A percentile compares a stretch with the other conserved stretches of the same genome.
phyloP scores from a whole-genome alignment of 2,797 vertebrate genomes.

The Enteromius viviparus region DNA sequence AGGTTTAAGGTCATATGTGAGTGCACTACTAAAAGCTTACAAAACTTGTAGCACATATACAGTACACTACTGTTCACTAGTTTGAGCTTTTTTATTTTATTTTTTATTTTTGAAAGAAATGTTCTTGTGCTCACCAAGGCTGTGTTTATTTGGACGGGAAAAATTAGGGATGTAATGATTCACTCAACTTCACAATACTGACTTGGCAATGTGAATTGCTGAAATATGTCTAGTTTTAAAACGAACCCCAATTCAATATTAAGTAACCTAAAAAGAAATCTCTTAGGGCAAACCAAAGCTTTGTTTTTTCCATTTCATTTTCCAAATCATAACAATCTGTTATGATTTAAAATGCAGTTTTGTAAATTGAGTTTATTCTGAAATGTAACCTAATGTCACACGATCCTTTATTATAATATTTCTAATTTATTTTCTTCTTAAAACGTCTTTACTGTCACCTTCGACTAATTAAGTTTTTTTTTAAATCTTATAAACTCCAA shows the following conservation, averaged over 20 bases:
- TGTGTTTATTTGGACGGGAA: background rate
- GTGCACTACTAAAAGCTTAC: background rate
- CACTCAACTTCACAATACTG: background rate
- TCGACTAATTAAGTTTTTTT: background rate
- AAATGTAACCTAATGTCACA: background rate
- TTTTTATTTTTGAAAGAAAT: background rate
- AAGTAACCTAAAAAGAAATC: background rate
- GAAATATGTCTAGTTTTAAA: background rate
- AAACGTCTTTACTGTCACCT: background rate
- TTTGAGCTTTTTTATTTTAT: background rate
- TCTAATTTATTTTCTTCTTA: background rate
- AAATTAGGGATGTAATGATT: background rate
- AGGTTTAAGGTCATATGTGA: background rate
- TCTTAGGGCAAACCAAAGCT: background rate
- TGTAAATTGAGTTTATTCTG: background rate
- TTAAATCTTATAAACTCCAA: too few relatives aligned
- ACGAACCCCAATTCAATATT: background rate
- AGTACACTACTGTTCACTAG: background rate
- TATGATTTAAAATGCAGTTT: background rate
- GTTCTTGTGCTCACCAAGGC: background rate
- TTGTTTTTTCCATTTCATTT: background rate
- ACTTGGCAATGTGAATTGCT: background rate
- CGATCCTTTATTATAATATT: background rate
- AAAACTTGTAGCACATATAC: constrained; percentile 1
- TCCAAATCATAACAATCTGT: background rate